These are phyloP conservation scores for Acrossocheilus fasciatus DNA, from an alignment of 2,797 vertebrate genomes.

Conservation along the genomic window DNA sequence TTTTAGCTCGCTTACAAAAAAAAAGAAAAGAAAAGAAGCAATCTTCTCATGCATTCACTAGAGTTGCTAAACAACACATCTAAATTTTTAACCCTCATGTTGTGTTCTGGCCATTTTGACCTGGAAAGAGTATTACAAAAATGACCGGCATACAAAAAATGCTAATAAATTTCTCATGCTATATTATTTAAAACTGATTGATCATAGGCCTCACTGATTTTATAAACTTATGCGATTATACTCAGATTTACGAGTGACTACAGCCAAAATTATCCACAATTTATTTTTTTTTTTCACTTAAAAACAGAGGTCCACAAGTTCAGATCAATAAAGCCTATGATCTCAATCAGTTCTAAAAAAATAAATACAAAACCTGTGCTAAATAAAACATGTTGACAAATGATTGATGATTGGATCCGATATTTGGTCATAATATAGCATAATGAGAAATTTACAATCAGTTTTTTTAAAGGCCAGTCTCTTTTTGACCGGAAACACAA, in stretches of 20 bases:
- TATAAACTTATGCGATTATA: no score
- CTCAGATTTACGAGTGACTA: no score
- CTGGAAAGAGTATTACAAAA: not conserved
- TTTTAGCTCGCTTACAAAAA: not conserved
- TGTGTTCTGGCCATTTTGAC: not conserved
- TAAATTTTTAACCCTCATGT: not conserved
- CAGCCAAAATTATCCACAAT: no score
- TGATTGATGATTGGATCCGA: not conserved
- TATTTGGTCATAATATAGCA: not conserved
- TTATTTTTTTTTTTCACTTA: no score
- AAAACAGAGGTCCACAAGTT: not conserved
- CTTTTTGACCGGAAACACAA: not conserved
- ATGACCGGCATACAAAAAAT: not conserved
- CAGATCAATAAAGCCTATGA: not conserved
- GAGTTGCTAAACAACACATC: constrained; percentile 4
- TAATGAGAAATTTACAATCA: no score
- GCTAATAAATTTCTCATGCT: not conserved
- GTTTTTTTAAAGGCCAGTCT: no score
- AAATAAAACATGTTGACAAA: not conserved
- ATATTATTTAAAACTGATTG: not conserved
- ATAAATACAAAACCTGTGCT: not conserved
- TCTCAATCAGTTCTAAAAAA: not conserved
- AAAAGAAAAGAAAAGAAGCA: not conserved
- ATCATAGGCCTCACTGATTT: not conserved
- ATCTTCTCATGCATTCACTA: not conserved